These are phyloP conservation scores for Melieria crassipennis DNA, from an alignment of 2,888 invertebrate species.

Conservation along the genomic window DNA sequence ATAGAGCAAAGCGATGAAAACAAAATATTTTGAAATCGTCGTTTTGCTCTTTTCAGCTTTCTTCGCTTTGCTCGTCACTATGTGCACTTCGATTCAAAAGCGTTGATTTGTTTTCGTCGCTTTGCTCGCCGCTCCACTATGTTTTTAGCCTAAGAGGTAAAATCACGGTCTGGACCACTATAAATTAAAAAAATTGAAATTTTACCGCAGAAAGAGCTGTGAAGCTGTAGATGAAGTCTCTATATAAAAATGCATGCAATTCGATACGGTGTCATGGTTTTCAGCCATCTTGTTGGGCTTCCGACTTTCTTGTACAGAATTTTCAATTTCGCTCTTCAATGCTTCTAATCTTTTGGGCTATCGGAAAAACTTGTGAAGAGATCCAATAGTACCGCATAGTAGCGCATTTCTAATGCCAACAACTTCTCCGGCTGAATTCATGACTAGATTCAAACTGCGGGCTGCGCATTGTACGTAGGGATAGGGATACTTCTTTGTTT, in stretches of 20 bases:
- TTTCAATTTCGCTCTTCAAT: constrained; percentile 1
- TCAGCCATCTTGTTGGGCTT: not conserved
- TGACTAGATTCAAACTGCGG: not conserved
- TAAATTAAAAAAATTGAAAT: not conserved
- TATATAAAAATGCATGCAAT: not conserved
- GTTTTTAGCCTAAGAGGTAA: too few species aligned
- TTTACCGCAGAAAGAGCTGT: not conserved
- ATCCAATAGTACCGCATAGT: not conserved
- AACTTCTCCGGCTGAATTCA: not conserved
- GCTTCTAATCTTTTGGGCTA: not conserved
- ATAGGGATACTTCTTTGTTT: not conserved
- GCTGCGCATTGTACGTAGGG: not conserved
- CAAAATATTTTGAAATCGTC: too few species aligned
- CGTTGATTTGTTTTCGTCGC: too few species aligned
- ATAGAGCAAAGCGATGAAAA: too few species aligned
- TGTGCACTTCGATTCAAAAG: too few species aligned
- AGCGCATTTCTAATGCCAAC: not conserved
- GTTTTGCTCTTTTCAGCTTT: too few species aligned
- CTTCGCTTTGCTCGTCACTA: too few species aligned
- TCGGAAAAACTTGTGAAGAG: not conserved
- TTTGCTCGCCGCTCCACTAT: too few species aligned
- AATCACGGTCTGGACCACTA: not conserved
- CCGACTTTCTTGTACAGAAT: not conserved
- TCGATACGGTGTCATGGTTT: not conserved
- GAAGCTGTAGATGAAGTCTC: not conserved